Base-by-base conservation (phyloP, 2,113 vertebrate genomes). In the Halichoeres trimaculatus region DNA sequence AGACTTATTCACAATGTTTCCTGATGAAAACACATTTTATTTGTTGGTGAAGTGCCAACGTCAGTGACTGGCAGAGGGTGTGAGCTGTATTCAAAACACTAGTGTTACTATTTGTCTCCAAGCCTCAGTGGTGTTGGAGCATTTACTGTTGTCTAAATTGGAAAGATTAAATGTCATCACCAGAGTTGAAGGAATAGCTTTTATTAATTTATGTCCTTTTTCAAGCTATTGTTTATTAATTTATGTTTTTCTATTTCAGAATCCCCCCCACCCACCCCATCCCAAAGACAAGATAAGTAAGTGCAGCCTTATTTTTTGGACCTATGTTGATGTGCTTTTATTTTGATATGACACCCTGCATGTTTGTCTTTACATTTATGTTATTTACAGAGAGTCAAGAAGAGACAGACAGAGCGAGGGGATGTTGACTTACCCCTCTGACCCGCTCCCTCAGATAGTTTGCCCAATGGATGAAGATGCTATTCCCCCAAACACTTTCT, bases 401-500 rank as follows among this genome's bases (percentile, higher is more conserved):
- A 74, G 70, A 70, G 58, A 84, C 53, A 57, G 48, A 59, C 55
- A 79, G 58, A 79, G 70, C 50, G 54, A 75, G 64, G 89, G 84
- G 86, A 93, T 92, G 88, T 84, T 93, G 85, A 91, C 88, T 45
- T 85, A 70, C 57, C 63, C 88, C 74, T 80, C 86, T 84, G 81
- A 88, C 74, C 83, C 61, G 8, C 84, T 79, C 75, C 80, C 84
- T 80, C 87, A 87, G 23, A 76, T 88, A 79, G 80, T 86, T 81
- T 75, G 71, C 76, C 80, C 83, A 30, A 93, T 91, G 92, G 92
- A 94, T 76, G 91, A 88, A 76, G 89, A 89, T 86, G 54, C 54
- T 26, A 59, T 70, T 64, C 65, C 91, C 84, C 57, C 86, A 48
- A 66, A 79, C 63, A 86, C 84, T 76, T 85, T 90, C 40, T 89